phyloP scores from a whole-genome alignment of 2,113 vertebrate species.

The Octodon degus region DNA sequence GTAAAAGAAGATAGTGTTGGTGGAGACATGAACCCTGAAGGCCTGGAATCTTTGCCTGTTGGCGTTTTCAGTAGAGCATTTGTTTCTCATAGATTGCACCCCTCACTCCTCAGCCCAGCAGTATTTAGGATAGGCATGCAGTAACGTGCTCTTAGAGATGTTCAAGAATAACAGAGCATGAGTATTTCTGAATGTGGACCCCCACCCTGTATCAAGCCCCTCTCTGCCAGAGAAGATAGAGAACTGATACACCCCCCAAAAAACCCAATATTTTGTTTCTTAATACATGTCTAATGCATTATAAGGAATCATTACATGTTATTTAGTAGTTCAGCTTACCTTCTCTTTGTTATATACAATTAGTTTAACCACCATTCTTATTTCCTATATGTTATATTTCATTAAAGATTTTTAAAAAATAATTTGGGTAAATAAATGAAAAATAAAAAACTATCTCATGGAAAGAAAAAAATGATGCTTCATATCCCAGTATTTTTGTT shows the following conservation, averaged over 20 bases:
- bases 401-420: conserved; percentile 41
- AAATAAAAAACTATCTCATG: not conserved
- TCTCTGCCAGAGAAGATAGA: not conserved
- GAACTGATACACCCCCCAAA: too few relatives aligned
- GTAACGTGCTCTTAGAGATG: not conserved
- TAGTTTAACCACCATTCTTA: not conserved
- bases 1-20: not conserved
- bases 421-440: conserved; percentile 13
- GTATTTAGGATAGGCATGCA: not conserved
- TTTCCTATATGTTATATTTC: conserved; percentile 14
- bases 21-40: not conserved
- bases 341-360: not conserved
- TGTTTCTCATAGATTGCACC: not conserved
- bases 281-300: not conserved
- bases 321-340: conserved; percentile 19
- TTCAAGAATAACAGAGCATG: not conserved
- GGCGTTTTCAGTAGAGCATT: conserved; percentile 1
- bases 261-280: not conserved
- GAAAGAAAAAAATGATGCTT: conserved; percentile 11
- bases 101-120: not conserved
- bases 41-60: not conserved
- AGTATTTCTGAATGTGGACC: not conserved
- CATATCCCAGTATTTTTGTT: conserved; percentile 1
- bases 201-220: not conserved
- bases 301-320: not conserved